Base-by-base conservation (phyloP, 2,888 invertebrate genomes). In the Steinernema scapterisci region DNA sequence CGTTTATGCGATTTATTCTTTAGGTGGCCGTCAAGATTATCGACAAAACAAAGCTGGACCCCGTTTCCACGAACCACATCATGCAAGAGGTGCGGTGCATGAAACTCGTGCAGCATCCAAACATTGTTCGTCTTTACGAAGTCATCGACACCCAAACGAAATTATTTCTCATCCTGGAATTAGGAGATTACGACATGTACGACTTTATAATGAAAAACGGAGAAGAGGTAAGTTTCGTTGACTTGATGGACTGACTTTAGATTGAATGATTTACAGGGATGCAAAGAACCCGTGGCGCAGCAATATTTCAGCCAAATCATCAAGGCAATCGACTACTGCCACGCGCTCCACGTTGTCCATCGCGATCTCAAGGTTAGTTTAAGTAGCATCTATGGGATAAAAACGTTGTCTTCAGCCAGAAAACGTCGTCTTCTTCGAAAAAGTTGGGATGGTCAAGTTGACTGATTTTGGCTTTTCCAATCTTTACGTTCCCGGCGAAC, bases 101-200 rank as follows among this genome's bases (percentile, higher is more conserved):
- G 97, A 97, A 97, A 90, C 90, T 99, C 85, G 97, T 99, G 70
- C 97, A 99, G 89, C 99, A 99, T 90, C 97, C 97, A 44, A 95
- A 99, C 90, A 97, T 99, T 51, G 97, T 99, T 70, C 91, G 97
- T 75, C 91, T 99, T 71, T 99, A 99, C 90, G 97, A 99, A 91
- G 97, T 99, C 79, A 99, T 99, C 88, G 99, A 99, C 90, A 99
- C 99, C 46, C 95, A 95, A 89, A 96, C 96, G 79, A 97, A 99
- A 90, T 91, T 90, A 56, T 90, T 88, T 76, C 86, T 91, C 89
- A 96, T 99, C 88, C 91, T 99, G 88, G 99, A 99, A 90, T 90
- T 97, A 87, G 99, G 96, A 19, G 97, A 99, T 90, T 97, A 97
- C 71, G 97, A 99, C 90, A 92, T 99, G 86, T 97, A 81, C 38